Base-by-base conservation (phyloP, 2,888 invertebrate species). In the Chalcis sispes region DNA sequence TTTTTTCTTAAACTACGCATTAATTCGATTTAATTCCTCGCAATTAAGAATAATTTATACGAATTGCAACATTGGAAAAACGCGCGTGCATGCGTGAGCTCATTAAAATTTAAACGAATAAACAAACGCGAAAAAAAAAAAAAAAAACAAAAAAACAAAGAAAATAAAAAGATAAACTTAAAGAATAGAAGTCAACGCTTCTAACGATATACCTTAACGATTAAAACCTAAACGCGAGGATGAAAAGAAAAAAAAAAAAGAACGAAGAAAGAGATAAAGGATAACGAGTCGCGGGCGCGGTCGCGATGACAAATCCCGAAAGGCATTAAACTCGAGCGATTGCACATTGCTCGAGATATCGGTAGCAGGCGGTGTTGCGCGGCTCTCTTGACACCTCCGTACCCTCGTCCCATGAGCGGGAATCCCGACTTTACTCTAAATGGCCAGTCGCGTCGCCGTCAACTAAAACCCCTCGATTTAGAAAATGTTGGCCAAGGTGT, bases 381-480 rank as follows among this genome's bases (percentile, higher is more conserved):
- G 13, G 32, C 29, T 59, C 75, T 65, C 62, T 48, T 48, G 62
- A 62, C 66, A 76, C 61, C 52, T 36, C n/a, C 8, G 32, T 8
- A 8, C 32, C 5, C 32, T 3, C 32, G 3, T 8, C 8, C 46
- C 18, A 7, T 10, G 36, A 50, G 4, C 50, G 65, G 71, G 62
- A 77, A 79, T 79, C 81, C 81, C 75, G 81, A 81, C 83, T 84
- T 84, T 83, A 67, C 85, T 81, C 64, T 80, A 84, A 84, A 85
- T 83, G 86, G 85, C 67, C 77, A 81, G 77, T n/a, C 76, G 18
- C 20, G n/a, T 75, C 82, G 81, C 77, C 81, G 81, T 79, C 77
- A 36, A 75, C 67, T 59, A 32, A 42, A 40, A 52, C 40, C 66
- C 72, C n/a, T 77, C 77, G 48, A 67, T 79, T 76, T 78, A 77